phyloP scores from a whole-genome alignment of 2,888 invertebrate species.

The Invenusta paracnida region DNA sequence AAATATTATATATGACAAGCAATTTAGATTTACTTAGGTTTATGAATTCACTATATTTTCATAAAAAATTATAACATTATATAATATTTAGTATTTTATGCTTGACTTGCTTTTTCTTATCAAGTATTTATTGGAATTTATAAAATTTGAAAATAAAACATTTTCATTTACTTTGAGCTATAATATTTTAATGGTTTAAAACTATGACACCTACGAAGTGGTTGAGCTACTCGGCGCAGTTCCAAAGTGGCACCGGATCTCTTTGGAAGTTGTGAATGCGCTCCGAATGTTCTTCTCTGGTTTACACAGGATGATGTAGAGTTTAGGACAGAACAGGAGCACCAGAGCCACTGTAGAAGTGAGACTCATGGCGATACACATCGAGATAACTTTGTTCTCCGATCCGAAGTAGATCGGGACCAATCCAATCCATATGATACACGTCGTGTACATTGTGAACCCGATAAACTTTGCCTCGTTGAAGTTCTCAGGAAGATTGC shows the following conservation, averaged over 20 bases:
- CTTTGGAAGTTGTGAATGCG: constrained; percentile 69
- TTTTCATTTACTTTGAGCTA: too few relatives aligned
- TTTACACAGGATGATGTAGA: constrained; percentile 71
- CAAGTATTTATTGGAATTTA: too few relatives aligned
- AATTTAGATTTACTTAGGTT: too few relatives aligned
- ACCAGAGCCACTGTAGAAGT: constrained; percentile 71
- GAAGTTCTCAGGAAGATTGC: constrained; percentile 96
- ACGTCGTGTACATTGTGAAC: constrained; percentile 98
- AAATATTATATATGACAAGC: too few relatives aligned
- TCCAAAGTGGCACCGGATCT: constrained; percentile 70
- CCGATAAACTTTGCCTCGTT: constrained; percentile 73
- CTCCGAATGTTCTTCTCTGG: constrained; percentile 74
- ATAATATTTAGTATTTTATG: too few relatives aligned
- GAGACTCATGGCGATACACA: constrained; percentile 71
- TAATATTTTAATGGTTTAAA: too few relatives aligned
- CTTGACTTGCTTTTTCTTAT: too few relatives aligned
- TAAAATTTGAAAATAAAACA: too few relatives aligned
- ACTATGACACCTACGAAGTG: too few relatives aligned
- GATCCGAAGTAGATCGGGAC: constrained; percentile 92
- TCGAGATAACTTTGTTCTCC: constrained; percentile 65
- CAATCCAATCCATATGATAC: constrained; percentile 95
- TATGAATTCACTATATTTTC: too few relatives aligned
- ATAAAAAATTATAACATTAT: too few relatives aligned
- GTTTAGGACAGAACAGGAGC: constrained; percentile 72
- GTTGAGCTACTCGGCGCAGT: constrained; percentile 30